Evolutionary conservation across 2,888 invertebrate species (phyloP).

Genomic region (Colletes collaris): DNA sequence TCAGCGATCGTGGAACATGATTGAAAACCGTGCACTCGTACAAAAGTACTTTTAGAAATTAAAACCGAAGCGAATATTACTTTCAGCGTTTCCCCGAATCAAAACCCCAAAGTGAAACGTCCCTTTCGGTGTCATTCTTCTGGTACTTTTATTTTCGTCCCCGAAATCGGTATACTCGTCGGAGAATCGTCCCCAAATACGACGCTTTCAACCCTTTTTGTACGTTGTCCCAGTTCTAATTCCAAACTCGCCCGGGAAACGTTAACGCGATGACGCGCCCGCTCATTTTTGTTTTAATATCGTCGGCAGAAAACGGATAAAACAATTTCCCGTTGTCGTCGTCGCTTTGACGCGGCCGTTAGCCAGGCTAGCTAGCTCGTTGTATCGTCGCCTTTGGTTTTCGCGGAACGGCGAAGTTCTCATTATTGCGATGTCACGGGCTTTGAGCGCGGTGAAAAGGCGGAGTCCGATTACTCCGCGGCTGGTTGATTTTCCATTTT

Average conservation of each 20-base stretch:
- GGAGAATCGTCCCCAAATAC: too few relatives aligned
- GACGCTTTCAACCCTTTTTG: too few relatives aligned
- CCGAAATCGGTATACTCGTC: too few relatives aligned
- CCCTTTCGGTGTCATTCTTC: too few relatives aligned
- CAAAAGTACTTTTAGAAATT: too few relatives aligned
- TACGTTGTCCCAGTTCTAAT: neutral
- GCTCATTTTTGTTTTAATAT: neutral
- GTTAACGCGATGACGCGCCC: neutral
- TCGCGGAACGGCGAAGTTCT: conserved; percentile 51
- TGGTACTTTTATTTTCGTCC: too few relatives aligned
- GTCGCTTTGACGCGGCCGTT: conserved; percentile 16
- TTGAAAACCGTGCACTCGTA: too few relatives aligned
- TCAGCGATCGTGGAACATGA: too few relatives aligned
- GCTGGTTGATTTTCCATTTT: conserved; percentile 47
- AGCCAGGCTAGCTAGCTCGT: too few relatives aligned
- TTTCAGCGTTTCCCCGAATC: too few relatives aligned
- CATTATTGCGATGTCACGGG: conserved; percentile 54
- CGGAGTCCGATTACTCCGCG: conserved; percentile 39
- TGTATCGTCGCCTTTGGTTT: conserved; percentile 22
- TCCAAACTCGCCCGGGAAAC: neutral
- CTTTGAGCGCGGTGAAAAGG: conserved; percentile 25
- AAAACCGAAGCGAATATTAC: too few relatives aligned
- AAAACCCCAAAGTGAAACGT: too few relatives aligned
- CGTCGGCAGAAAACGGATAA: conserved; percentile 5
- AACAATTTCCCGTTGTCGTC: conserved; percentile 26